Conservation (phyloP, 1,140 invertebrate genomes). For the Zaprionus lachaisei region DNA sequence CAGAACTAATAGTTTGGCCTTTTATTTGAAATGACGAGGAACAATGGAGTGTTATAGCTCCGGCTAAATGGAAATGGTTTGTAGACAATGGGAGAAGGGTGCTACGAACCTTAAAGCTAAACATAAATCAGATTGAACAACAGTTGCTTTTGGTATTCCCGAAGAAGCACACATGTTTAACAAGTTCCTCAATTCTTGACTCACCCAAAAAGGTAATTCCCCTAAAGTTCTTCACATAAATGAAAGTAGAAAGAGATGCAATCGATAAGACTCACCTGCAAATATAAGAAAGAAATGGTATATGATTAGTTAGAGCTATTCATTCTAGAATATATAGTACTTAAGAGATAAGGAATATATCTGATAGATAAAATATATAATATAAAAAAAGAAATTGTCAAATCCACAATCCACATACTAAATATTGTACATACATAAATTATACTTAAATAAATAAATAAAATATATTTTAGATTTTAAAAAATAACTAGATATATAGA, state of each 20-base stretch:
- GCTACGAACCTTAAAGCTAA: neutral
- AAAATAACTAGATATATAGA: no score
- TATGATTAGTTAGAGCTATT: slow-evolving; percentile 15
- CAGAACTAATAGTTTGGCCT: slow-evolving; percentile 13
- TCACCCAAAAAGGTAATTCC: slow-evolving; percentile 18
- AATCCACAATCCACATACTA: no score
- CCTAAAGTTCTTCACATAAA: neutral
- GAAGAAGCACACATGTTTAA: no score
- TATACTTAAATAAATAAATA: no score
- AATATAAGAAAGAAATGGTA: slow-evolving; percentile 5
- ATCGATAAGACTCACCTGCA: slow-evolving; percentile 41
- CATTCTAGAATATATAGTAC: no score
- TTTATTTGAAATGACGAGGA: neutral
- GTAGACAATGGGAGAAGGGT: no score
- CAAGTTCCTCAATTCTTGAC: neutral
- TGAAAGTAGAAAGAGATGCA: slow-evolving; percentile 13
- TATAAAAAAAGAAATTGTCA: no score
- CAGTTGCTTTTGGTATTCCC: no score
- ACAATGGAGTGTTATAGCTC: neutral
- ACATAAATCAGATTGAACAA: neutral
- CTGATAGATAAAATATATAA: no score
- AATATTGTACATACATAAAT: no score
- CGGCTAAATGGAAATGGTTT: neutral
- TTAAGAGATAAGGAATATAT: no score
- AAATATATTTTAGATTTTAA: no score